Base-by-base conservation (phyloP, 2,888 invertebrate species). In the Cremastinae sp. region DNA sequence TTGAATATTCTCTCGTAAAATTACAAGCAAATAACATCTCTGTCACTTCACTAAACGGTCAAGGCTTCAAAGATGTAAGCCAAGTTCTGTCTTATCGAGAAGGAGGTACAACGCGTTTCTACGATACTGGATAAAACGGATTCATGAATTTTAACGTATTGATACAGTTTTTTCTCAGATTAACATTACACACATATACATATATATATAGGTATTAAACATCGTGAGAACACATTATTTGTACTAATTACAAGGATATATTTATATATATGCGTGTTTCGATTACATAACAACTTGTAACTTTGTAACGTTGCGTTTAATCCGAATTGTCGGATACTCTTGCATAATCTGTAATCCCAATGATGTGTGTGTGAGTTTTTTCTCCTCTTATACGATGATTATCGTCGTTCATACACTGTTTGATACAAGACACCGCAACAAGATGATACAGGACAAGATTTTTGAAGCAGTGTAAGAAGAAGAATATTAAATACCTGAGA, bases 81-180 rank as follows among this genome's bases (percentile, higher is more conserved):
- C 14, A 35, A 7, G 20, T 55, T 16, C 35, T 62, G 51, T 56
- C 59, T 35, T 14, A 41, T 12, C 14, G 58, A 22, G 35, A 39
- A 43, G 55, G 45, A 61, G 47, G 55, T 53, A 2, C 41, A 10
- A 69, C 41, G 20, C 55, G 59, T 69, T 51, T 55, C 65, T 64
- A 47, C 43, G 59, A 47, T 59, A 73, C 76, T 76, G 76, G 76
- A 76, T 76, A 76, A 76, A 76, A 73, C 76, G 69, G 61, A 64
- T 73, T 16, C 39, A 76, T 61, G 28, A 69, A 66, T 64, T 55
- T 37, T 37, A 53, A 55, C 20, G 37, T 61, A 12, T 8, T 12
- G 45, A 68, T 55, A 59, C 16, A 3, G 41, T 53, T 51, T 53
- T 1, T 39, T 37, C 62, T 64, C 37, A 39, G 14, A 51, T 39